Conservation (phyloP, 2,113 vertebrate genomes). For the Scartelaos histophorus region DNA sequence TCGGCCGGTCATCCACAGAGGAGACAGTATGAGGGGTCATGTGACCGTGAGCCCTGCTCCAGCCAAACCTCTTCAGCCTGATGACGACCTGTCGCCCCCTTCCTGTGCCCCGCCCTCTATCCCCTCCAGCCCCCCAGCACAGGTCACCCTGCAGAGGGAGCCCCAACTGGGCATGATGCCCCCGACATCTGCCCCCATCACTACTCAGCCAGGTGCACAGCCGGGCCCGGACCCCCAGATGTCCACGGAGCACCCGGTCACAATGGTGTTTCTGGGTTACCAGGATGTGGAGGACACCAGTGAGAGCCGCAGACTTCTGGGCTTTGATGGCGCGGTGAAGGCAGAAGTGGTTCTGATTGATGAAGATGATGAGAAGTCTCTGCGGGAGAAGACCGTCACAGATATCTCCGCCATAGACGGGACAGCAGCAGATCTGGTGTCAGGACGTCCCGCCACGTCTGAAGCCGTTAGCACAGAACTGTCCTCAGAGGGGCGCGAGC, state of each 20-base stretch:
- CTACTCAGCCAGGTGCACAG: slow-evolving; percentile 52
- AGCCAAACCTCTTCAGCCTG: slow-evolving; percentile 29
- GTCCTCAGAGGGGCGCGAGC: slow-evolving; percentile 91
- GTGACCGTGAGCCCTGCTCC: slow-evolving; percentile 75
- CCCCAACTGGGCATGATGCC: slow-evolving; percentile 72
- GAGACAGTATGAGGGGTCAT: slow-evolving; percentile 67
- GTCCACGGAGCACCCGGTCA: slow-evolving; percentile 85
- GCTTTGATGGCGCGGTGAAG: slow-evolving; percentile 93
- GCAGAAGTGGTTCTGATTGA: slow-evolving; percentile 96
- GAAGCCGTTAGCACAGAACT: slow-evolving; percentile 92
- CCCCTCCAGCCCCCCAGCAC: slow-evolving; percentile 66
- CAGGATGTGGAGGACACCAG: slow-evolving; percentile 90
- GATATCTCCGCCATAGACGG: slow-evolving; percentile 91
- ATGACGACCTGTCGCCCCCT: slow-evolving; percentile 71
- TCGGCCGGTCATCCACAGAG: slow-evolving; percentile 76
- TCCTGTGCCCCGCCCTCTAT: slow-evolving; percentile 70
- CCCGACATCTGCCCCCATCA: slow-evolving; percentile 52
- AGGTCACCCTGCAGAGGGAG: slow-evolving; percentile 85
- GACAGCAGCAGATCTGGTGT: slow-evolving; percentile 93
- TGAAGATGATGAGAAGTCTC: slow-evolving; percentile 92
- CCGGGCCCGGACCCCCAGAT: slow-evolving; percentile 62
- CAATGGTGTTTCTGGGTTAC: slow-evolving; percentile 99
- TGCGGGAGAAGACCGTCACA: slow-evolving; percentile 97
- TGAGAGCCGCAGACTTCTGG: slow-evolving; percentile 90
- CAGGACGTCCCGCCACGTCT: slow-evolving; percentile 81